Evolutionary conservation across 2,888 invertebrate species (phyloP).

Genomic region (Ditylenchus weischeri): DNA sequence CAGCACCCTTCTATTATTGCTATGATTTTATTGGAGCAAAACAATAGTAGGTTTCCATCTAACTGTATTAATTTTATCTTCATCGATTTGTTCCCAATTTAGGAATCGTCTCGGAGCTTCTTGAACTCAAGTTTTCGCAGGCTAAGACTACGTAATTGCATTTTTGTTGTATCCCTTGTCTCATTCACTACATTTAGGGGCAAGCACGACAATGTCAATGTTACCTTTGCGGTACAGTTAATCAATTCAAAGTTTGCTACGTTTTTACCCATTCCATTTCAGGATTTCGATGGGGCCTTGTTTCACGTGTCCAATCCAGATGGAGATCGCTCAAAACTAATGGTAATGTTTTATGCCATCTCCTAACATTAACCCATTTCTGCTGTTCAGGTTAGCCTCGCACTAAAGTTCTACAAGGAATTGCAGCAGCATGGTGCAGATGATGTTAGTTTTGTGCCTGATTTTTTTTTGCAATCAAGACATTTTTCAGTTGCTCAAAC

Average conservation of each 20-base stretch:
- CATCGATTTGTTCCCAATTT: too few species aligned
- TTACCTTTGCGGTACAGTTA: not conserved
- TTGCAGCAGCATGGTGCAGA: conserved; percentile 97
- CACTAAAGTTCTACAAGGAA: conserved; percentile 90
- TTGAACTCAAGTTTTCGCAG: conserved; percentile 91
- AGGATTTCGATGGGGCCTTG: conserved; percentile 94
- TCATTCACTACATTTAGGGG: conserved; percentile 10
- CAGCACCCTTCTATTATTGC: not conserved
- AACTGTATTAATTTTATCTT: too few species aligned
- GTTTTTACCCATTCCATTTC: too few species aligned
- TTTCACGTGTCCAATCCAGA: conserved; percentile 96
- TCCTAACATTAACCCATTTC: too few species aligned
- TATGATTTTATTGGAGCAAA: conserved; percentile 80
- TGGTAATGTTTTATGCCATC: conserved; percentile 70
- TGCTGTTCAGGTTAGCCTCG: conserved; percentile 81
- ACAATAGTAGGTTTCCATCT: conserved; percentile 71
- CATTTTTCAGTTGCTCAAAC: conserved; percentile 70
- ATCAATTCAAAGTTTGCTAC: too few species aligned
- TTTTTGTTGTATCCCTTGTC: conserved; percentile 22
- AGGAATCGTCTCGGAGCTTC: conserved; percentile 87
- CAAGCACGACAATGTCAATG: conserved; percentile 20
- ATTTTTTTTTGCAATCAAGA: not conserved
- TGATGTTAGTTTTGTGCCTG: conserved; percentile 64
- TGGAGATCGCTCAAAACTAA: conserved; percentile 92
- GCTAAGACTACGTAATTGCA: conserved; percentile 81